Evolutionary conservation across 2,888 invertebrate species (phyloP).

Genomic region (Drosophila paracracens): DNA sequence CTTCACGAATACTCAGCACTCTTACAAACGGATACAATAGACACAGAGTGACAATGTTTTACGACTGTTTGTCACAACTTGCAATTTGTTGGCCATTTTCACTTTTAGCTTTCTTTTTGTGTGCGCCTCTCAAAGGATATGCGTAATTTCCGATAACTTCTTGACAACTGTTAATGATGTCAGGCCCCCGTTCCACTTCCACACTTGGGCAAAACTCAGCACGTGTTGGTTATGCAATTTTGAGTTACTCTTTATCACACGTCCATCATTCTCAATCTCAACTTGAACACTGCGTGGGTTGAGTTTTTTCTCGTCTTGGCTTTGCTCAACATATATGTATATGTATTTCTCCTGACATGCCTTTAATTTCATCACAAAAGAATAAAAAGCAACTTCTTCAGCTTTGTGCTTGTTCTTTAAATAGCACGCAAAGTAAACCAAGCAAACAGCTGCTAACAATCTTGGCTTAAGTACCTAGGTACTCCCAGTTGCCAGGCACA

Average conservation of each 20-base stretch:
- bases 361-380: not conserved
- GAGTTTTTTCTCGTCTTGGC: not conserved
- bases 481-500: slow-evolving; percentile 1
- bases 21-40: not conserved
- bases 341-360: not conserved
- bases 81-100: slow-evolving; percentile 35
- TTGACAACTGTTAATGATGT: slow-evolving; percentile 53
- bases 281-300: not conserved
- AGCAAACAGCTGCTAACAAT: slow-evolving; percentile 3
- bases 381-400: not conserved
- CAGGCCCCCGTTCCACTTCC: not conserved
- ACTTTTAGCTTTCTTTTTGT: slow-evolving; percentile 37
- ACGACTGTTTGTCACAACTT: slow-evolving; percentile 53
- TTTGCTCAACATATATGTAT: not conserved
- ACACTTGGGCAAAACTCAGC: slow-evolving; percentile 5
- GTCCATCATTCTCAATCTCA: slow-evolving; percentile 8
- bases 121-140: slow-evolving; percentile 65
- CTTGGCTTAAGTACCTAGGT: slow-evolving; percentile 2
- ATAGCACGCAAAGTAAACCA: slow-evolving; percentile 1
- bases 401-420: not conserved
- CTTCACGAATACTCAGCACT: slow-evolving; percentile 6
- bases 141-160: slow-evolving; percentile 65
- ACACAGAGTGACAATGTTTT: slow-evolving; percentile 36
- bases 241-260: slow-evolving; percentile 24
- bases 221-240: slow-evolving; percentile 46